phyloP scores from a whole-genome alignment of 2,888 invertebrate genomes.

The Eristalinus sepulchralis region DNA sequence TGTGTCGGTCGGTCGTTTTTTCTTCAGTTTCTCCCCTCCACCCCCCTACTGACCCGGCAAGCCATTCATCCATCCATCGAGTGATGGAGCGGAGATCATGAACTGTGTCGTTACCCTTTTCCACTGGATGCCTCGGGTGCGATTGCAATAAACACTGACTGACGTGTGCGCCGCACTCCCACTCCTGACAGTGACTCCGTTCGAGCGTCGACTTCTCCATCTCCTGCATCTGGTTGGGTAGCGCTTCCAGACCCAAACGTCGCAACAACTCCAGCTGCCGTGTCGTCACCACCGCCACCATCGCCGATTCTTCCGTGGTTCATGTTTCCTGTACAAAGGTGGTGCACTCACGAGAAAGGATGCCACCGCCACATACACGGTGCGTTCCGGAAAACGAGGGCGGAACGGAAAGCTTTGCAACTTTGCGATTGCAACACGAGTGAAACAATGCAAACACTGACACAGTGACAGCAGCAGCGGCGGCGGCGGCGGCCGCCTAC shows the following conservation, averaged over 20 bases:
- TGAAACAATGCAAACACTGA: constrained; percentile 66
- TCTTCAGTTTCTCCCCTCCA: background rate
- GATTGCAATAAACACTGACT: constrained; percentile 67
- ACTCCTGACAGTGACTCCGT: background rate
- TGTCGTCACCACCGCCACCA: constrained; percentile 42
- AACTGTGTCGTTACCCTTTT: constrained; percentile 47
- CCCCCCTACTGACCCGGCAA: background rate
- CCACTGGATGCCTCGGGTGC: constrained; percentile 41
- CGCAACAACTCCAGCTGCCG: background rate
- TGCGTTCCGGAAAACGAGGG: constrained; percentile 57
- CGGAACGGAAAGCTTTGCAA: constrained; percentile 63
- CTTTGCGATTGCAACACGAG: constrained; percentile 63
- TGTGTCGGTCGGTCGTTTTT: background rate
- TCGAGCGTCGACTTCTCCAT: background rate
- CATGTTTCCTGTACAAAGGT: constrained; percentile 56
- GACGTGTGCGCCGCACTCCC: constrained; percentile 47
- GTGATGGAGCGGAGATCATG: constrained; percentile 40
- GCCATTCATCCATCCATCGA: background rate
- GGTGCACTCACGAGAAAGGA: constrained; percentile 44
- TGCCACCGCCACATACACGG: constrained; percentile 34
- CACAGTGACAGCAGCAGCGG: constrained; percentile 8
- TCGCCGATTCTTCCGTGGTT: constrained; percentile 63
- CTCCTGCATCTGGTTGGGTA: constrained; percentile 2
- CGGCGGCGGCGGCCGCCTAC: background rate
- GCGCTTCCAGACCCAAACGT: constrained; percentile 36